Percentiles rank a stretch among this genome's conserved stretches.
These are phyloP conservation scores for Glareola pratincola DNA, from an alignment of 2,113 vertebrate species.

Conservation along the genomic window DNA sequence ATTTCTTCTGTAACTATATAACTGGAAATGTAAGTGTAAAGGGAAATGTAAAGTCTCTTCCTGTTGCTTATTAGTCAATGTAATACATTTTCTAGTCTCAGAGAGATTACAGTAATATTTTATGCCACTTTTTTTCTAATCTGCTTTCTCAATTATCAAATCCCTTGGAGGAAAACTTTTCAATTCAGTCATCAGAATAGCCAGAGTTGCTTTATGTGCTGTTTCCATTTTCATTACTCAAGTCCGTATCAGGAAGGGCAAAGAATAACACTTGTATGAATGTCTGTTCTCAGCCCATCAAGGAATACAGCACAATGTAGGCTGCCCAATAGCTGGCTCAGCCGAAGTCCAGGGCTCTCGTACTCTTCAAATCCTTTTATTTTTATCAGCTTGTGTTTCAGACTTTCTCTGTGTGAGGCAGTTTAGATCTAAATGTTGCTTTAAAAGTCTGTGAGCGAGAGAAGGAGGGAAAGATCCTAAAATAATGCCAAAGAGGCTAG, in stretches of 20 bases:
- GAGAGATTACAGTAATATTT: slow-evolving; percentile 52
- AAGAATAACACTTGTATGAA: neutral
- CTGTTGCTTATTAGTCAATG: slow-evolving; percentile 35
- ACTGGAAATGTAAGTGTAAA: slow-evolving; percentile 35
- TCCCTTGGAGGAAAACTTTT: slow-evolving; percentile 41
- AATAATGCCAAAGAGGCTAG: neutral
- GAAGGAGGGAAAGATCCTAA: neutral
- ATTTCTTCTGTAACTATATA: slow-evolving; percentile 12
- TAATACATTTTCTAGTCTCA: slow-evolving; percentile 48
- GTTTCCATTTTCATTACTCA: slow-evolving; percentile 24
- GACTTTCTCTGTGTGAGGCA: neutral
- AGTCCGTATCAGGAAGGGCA: neutral
- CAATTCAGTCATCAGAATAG: slow-evolving; percentile 23
- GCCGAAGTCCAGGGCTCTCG: neutral
- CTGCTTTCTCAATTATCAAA: slow-evolving; percentile 60
- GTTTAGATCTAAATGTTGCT: neutral
- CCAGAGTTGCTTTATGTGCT: neutral
- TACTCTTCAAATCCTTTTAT: neutral
- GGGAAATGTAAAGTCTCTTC: slow-evolving; percentile 40
- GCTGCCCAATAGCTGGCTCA: neutral
- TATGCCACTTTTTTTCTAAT: slow-evolving; percentile 45
- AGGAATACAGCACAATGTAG: neutral
- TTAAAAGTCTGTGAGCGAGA: neutral
- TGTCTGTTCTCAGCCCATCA: neutral
- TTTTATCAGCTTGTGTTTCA: neutral